These are phyloP conservation scores for Parazoanthus atlanticus DNA, from an alignment of 92 coral and sea anemone genomes.

Conservation along the genomic window DNA sequence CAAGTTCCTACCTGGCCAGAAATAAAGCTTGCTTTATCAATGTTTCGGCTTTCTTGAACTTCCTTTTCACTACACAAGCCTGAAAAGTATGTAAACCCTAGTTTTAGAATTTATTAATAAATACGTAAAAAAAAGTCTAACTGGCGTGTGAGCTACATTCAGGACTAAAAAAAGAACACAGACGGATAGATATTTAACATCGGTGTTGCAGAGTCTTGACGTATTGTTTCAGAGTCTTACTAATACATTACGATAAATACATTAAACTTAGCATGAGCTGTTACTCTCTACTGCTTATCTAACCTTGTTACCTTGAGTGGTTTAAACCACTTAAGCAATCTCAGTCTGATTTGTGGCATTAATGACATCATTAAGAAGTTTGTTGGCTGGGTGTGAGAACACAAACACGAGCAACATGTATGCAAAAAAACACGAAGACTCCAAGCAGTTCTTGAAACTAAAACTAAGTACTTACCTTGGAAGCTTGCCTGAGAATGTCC, in stretches of 20 bases:
- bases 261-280: too few relatives aligned
- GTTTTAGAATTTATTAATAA: not conserved
- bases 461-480: slow-evolving; percentile 67
- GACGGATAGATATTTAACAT: not conserved
- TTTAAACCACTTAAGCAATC: not conserved
- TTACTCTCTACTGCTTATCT: not conserved
- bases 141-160: not conserved
- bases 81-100: slow-evolving; percentile 35
- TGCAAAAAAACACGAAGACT: not conserved
- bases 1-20: slow-evolving; percentile 75
- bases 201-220: not conserved
- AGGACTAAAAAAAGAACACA: not conserved
- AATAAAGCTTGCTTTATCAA: slow-evolving; percentile 91
- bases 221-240: not conserved
- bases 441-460: not conserved
- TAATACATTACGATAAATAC: too few relatives aligned
- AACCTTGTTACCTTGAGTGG: not conserved
- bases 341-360: not conserved
- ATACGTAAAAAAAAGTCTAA: not conserved
- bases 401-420: not conserved
- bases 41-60: slow-evolving; percentile 89
- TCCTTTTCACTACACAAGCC: slow-evolving; percentile 98
- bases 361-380: not conserved
- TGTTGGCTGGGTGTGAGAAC: not conserved
- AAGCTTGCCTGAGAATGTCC: slow-evolving; percentile 90